Base-by-base conservation (phyloP, 2,113 vertebrate species). In the Typhlomys cinereus region DNA sequence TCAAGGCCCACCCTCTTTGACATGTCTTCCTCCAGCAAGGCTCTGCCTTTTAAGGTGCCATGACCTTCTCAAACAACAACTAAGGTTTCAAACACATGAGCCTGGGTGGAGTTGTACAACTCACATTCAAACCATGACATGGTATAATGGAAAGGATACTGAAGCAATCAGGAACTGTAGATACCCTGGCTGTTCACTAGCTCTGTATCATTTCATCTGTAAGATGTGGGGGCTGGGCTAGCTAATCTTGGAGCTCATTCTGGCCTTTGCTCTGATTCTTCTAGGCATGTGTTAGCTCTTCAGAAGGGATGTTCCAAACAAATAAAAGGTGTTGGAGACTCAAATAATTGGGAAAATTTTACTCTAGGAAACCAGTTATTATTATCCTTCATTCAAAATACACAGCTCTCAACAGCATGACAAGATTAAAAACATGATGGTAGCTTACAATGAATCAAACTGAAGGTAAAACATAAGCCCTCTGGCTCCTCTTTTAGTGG, bases 381-480 rank as follows among this genome's bases (percentile, higher is more conserved):
- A 52, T 34, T 94, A 64, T 29, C n/a, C 20, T 81, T 71, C 41
- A 31, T 34, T 39, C 61, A 59, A 90, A 85, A 90, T 79, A 46
- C 54, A 67, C 10, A 70, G 41, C 70, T 13, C 21, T 70, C 79
- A 88, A 66, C 27, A 46, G 48, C 27, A 62, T 27, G 29, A 66
- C 44, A 84, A 73, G 41, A 73, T 64, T 64, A 85, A 69, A 31
- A 75, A 59, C 10, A 64, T 10, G 8, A 61, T 70, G 80, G 62
- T 23, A 44, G 48, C 20, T 36, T 27, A 75, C n/a, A 83, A 29
- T 29, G 15, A 80, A n/a, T 18, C 64, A 79, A 25, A n/a, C 17
- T 75, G 46, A 46, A 84, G 80, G 84, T 59, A 84, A 93, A 95
- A 67, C 10, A 4, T 12, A 81, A 71, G 27, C 84, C 41, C 78